Evolutionary conservation across 2,888 invertebrate genomes (phyloP), one percentile per base, ranked within the genome.

Genomic region (Trachelus tabidus): DNA sequence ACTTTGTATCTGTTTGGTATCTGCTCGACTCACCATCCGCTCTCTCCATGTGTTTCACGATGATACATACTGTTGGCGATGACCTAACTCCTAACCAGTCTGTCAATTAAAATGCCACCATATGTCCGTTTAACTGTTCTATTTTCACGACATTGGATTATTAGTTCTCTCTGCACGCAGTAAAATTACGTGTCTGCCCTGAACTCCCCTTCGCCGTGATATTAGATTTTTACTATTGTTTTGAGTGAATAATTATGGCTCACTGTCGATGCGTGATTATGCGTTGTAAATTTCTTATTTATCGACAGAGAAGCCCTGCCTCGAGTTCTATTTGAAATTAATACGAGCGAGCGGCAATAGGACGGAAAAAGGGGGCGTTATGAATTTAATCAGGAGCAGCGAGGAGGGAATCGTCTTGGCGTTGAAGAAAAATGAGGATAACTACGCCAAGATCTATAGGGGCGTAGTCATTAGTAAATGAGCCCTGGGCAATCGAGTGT

Each of bases 101-200:
- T 85, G 87, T 89, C 89, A 89, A 89, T 89, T 89, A 89, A 89
- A 89, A 88, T 86, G 87, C 89, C 88, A 87, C 87, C 87, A 86
- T 86, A 87, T 86, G 87, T 84, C 85, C 85, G 85, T 87, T 85
- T 68, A 79, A 69, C 76, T 76, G 80, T 79, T 81, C 80, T 80
- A 79, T 56, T 56, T 56, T 56, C 56, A 23, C 2, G 56, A 23
- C 23, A 56, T 23, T 56, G 2, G 56, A 56, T 56, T 56, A 56
- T 56, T 9, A 56, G 23, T 56, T 56, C 23, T 56, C 56, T 23
- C 23, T 9, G 56, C 56, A 56, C 56, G 56, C 56, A 23, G 23
- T 56, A 0, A 56, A 56, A 56, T 56, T 56, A 23, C 56, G 9
- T 23, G 56, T 56, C 2, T 56, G 40, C 6, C 40, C 37, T 37